A percentile compares a stretch with the other conserved stretches of the same genome.
Conservation (phyloP, 2,797 vertebrate species). For the Peromyscus attwateri region DNA sequence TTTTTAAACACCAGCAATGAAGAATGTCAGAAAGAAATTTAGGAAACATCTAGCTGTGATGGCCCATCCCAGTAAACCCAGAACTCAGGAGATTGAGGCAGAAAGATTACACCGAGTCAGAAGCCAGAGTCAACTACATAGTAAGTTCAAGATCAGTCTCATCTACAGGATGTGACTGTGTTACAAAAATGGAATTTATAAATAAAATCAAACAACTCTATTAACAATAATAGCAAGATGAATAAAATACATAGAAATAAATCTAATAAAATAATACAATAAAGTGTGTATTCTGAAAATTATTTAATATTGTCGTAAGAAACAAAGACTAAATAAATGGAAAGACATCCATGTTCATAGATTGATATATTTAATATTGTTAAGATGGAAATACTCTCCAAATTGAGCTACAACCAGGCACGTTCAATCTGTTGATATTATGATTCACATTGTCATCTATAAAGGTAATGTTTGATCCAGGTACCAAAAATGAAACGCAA, state of each 20-base stretch:
- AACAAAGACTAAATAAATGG: not conserved
- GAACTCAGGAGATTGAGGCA: not conserved
- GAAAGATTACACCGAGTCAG: not conserved
- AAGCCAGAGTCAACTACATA: not conserved
- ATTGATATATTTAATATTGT: not conserved
- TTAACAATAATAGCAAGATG: not conserved
- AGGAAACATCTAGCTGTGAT: not conserved
- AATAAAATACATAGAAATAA: conserved; percentile 42
- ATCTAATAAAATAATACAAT: not conserved
- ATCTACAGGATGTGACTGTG: not conserved
- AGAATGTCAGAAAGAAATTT: conserved; percentile 40
- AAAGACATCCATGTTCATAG: not conserved
- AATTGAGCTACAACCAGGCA: not conserved
- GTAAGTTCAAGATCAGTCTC: not conserved
- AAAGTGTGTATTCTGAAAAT: not conserved
- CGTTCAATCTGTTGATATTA: not conserved
- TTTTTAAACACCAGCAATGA: not conserved
- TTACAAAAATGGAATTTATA: not conserved
- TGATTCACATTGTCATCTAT: not conserved
- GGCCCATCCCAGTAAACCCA: not conserved
- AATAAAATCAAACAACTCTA: conserved; percentile 12
- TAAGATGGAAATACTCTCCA: not conserved
- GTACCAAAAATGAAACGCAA: not conserved
- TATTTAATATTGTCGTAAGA: conserved; percentile 49
- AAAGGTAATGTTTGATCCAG: not conserved